A percentile compares a stretch with the other conserved stretches of the same genome.
Evolutionary conservation across 2,888 invertebrate species (phyloP).

Genomic region (Poecilobothrus nobilitatus): DNA sequence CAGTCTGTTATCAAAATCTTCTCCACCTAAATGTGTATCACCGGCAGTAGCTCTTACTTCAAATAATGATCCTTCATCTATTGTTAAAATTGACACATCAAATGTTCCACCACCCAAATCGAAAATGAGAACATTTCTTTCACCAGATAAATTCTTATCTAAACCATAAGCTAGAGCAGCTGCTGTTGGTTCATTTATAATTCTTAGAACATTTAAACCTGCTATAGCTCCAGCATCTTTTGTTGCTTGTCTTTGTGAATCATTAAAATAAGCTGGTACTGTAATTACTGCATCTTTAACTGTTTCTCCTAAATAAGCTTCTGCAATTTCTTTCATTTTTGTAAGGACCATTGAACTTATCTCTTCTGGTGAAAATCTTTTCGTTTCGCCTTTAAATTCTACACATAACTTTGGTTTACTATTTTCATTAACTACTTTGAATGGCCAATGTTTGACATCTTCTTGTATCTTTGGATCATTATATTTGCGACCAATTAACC

Average conservation of each 20-base stretch:
- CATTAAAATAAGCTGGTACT: constrained; percentile 74
- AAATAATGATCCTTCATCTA: constrained; percentile 57
- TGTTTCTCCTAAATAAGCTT: constrained; percentile 58
- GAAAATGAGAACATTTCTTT: constrained; percentile 56
- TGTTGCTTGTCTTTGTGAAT: constrained; percentile 66
- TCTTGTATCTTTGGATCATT: constrained; percentile 82
- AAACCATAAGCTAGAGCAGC: constrained; percentile 65
- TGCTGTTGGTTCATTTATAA: constrained; percentile 75
- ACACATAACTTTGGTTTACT: constrained; percentile 77
- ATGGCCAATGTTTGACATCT: constrained; percentile 93
- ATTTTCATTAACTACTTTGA: constrained; percentile 73
- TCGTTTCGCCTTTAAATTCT: constrained; percentile 79
- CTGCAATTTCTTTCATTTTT: constrained; percentile 78
- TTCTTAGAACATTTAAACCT: constrained; percentile 69
- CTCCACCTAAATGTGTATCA: constrained; percentile 65
- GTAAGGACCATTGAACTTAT: constrained; percentile 86
- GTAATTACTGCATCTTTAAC: constrained; percentile 70
- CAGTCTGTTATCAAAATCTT: constrained; percentile 52
- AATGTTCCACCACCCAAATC: constrained; percentile 54
- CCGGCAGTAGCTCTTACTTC: constrained; percentile 65
- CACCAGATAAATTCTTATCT: constrained; percentile 57
- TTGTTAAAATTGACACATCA: constrained; percentile 64
- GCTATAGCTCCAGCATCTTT: constrained; percentile 75
- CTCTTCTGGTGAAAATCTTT: constrained; percentile 87
- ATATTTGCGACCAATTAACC: constrained; percentile 87